Evolutionary conservation across 2,797 vertebrate genomes (phyloP).

Genomic region (Limnodromus scolopaceus): DNA sequence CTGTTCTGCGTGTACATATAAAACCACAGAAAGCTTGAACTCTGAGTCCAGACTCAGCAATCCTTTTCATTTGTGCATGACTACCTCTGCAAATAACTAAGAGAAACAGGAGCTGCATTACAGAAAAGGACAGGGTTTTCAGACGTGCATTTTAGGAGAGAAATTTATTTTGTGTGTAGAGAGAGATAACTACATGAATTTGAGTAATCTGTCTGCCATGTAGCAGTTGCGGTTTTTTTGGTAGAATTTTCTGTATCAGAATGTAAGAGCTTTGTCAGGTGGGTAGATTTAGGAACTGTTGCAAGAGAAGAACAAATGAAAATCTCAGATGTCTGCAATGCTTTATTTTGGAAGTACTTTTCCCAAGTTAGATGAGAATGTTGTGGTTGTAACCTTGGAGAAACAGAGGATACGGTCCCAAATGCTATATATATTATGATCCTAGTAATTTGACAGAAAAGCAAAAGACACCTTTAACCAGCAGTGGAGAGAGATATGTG

Average conservation of each 20-base stretch:
- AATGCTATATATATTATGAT: background rate
- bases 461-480: background rate
- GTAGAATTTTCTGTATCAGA: background rate
- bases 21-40: background rate
- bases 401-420: background rate
- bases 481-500: background rate
- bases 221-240: background rate
- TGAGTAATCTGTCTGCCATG: background rate
- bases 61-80: background rate
- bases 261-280: background rate
- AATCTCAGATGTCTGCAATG: background rate
- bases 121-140: background rate
- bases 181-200: background rate
- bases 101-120: background rate
- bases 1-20: background rate
- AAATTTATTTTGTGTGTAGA: background rate
- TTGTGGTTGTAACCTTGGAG: background rate
- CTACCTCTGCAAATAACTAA: background rate
- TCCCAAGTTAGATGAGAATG: background rate
- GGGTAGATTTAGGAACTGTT: background rate
- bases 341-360: background rate
- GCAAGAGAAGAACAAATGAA: background rate
- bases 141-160: background rate
- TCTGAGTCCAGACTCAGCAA: background rate
- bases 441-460: background rate